Base-by-base conservation (phyloP, 2,113 vertebrate species). In the Cairina moschata region DNA sequence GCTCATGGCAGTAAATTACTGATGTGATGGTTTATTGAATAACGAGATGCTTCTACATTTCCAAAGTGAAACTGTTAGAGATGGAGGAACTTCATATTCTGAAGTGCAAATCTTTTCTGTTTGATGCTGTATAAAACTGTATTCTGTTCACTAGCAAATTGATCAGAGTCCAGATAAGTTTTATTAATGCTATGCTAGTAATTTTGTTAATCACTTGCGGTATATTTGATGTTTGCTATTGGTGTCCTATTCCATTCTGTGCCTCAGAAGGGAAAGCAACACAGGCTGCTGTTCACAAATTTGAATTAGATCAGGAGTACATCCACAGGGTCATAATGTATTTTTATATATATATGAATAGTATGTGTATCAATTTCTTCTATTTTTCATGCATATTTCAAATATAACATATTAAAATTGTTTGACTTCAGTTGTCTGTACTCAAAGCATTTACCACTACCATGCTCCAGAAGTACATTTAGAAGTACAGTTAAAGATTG, bases 361-460 rank as follows among this genome's bases (percentile, higher is more conserved):
- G 15, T 23, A 60, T 29, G 31, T 77, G 17, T 86, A 80, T 80
- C 20, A 55, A 83, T n/a, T 83, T 65, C 38, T 93, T 94, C 40
- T 82, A 44, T 95, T 94, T 62, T 81, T 62, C 34, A 65, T 66
- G 21, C 28, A 11, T 88, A 68, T 71, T 96, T 91, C 38, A 86
- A 88, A 63, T 88, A 52, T 23, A 77, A 26, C 20, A 36, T 66
- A 78, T 72, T 86, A 63, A 93, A 90, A 67, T 77, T n/a, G 9
- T 68, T 77, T 86, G 3, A 20, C 17, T 86, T 87, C 29, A 16
- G 2, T 26, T 82, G 60, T n/a, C 52, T 67, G 18, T 63, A 59
- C 60, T 88, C 31, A 78, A 90, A 83, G 9, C 8, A 6, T 94
- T 95, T 91, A 36, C 71, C 0, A 0, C 56, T 65, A 66, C 17